Conservation (phyloP, 2,797 vertebrate species). For the Xerus rutilus region DNA sequence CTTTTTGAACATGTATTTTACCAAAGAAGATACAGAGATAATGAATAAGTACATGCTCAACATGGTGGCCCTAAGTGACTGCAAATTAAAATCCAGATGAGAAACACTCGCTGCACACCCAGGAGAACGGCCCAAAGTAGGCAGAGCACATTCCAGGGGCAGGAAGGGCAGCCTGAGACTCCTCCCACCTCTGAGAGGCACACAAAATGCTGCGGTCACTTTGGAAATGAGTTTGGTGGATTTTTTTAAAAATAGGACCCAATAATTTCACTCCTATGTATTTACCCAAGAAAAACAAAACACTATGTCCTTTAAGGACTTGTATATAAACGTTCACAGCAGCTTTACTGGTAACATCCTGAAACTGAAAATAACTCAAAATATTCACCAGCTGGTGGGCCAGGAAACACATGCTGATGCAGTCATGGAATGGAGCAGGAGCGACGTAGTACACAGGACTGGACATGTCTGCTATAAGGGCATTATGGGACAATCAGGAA, state of each 20-base stretch:
- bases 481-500: neutral
- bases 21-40: too few relatives aligned
- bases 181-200: neutral
- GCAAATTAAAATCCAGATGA: neutral
- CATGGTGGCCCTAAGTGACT: neutral
- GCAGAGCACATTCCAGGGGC: neutral
- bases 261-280: neutral
- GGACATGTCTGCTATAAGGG: neutral
- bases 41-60: neutral
- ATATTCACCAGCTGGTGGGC: neutral
- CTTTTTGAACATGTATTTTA: neutral
- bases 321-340: neutral
- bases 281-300: too few relatives aligned
- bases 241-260: neutral
- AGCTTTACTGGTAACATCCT: too few relatives aligned
- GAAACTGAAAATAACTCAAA: too few relatives aligned
- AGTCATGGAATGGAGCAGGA: neutral
- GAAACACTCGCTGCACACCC: neutral
- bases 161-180: too few relatives aligned
- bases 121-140: neutral
- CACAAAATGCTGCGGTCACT: neutral
- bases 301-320: neutral
- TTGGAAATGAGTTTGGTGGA: constrained; percentile 7
- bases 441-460: neutral
- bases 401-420: neutral